phyloP scores from a whole-genome alignment of 1,140 invertebrate species.

The Leptinotarsa undecemlineata region DNA sequence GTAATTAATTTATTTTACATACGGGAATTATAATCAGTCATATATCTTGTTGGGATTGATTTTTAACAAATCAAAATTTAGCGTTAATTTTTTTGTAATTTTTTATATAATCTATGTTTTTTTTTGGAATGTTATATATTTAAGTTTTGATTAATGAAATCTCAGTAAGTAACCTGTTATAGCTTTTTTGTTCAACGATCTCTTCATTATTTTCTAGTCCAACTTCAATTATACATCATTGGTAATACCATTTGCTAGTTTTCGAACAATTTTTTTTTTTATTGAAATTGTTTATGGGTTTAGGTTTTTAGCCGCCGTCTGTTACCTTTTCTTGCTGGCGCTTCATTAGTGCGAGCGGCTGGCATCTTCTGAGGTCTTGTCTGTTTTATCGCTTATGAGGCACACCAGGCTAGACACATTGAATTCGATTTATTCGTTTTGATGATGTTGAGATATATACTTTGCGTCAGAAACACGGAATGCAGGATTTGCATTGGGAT shows the following conservation, averaged over 20 bases:
- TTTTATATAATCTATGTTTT: slow-evolving; percentile 16
- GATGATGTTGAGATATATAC: too few relatives aligned
- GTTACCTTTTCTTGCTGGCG: too few relatives aligned
- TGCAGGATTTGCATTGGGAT: too few relatives aligned
- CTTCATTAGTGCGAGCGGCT: too few relatives aligned
- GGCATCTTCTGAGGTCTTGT: too few relatives aligned
- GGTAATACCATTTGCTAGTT: not conserved
- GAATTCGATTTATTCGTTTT: too few relatives aligned
- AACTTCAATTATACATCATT: slow-evolving; percentile 11
- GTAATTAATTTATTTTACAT: slow-evolving; percentile 19
- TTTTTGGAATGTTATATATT: slow-evolving; percentile 17
- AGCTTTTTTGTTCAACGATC: not conserved
- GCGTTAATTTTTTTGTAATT: slow-evolving; percentile 28
- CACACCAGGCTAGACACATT: too few relatives aligned
- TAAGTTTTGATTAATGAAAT: not conserved
- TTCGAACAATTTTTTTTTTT: not conserved
- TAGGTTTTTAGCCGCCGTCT: too few relatives aligned
- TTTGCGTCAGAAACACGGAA: too few relatives aligned
- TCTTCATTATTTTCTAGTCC: not conserved
- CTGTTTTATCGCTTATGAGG: too few relatives aligned
- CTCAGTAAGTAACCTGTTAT: not conserved
- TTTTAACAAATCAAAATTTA: slow-evolving; percentile 10
- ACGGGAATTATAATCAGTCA: not conserved
- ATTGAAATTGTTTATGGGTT: too few relatives aligned
- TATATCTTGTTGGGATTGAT: not conserved